Base-by-base conservation (phyloP, 2,113 vertebrate genomes). In the Xyliphius kryptos region DNA sequence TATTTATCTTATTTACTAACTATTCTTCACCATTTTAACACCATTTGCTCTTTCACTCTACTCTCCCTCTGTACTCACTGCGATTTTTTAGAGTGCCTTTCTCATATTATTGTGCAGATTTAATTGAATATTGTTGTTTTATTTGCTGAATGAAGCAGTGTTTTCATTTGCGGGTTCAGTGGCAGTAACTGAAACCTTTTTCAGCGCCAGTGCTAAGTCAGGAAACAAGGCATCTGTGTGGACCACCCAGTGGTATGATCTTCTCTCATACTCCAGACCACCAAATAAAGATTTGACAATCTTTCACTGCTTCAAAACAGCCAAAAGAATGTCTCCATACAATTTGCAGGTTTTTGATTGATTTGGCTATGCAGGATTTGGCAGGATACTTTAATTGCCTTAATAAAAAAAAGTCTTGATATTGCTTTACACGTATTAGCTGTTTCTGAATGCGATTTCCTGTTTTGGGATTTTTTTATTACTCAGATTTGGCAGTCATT, bases 161-260 rank as follows among this genome's bases (percentile, higher is more conserved):
- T 37, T 55, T 66, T 43, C 26, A 26, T 74, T 55, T 40, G 19
- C 37, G 38, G 22, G 56, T 60, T 55, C 13, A 37, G 59, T 22
- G 26, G 51, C 16, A 41, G 63, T 66, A 56, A 64, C 16, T 38
- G 48, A 61, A 47, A 59, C 41, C 11, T n/a, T 55, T 69, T 16
- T 51, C 36, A 44, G 15, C n/a, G 20, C 38, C 46, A 60, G 51
- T 73, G 77, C 77, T 81, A 74, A 85, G 79, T 81, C 75, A 77
- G 77, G 69, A 64, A 75, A 65, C 53, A 48, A 66, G 77, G 56
- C 68, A 74, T 57, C 57, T 68, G 22, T 36, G 50, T 51, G 21
- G 82, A 69, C 85, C 80, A 82, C 81, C 77, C 81, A 78, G 71
- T 50, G 38, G 48, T 36, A 48, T 19, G 51, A 63, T 73, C 79